Conservation (phyloP, 2,113 vertebrate species). For the Nothocercus julius region DNA sequence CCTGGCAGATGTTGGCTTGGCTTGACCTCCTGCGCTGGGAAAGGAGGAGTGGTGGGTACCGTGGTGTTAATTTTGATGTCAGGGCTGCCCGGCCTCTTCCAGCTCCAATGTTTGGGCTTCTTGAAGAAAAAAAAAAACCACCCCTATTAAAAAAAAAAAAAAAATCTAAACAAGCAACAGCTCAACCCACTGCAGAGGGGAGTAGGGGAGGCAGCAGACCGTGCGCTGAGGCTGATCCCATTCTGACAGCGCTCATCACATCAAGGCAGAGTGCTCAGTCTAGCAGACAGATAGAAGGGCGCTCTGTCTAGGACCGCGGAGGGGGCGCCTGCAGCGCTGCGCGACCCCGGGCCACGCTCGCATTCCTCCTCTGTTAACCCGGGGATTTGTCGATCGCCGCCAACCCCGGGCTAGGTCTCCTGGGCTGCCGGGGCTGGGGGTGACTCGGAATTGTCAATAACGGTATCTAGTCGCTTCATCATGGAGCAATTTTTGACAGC, state of each 20-base stretch:
- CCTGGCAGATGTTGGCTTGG: accelerated
- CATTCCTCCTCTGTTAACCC: neutral
- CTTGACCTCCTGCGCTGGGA: neutral
- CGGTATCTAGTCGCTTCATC: neutral
- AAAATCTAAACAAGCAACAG: neutral
- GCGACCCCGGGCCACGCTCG: neutral
- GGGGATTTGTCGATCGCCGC: neutral
- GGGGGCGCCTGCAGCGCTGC: neutral
- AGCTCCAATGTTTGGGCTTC: neutral
- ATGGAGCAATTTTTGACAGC: neutral
- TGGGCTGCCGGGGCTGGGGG: neutral
- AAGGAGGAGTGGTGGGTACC: accelerated
- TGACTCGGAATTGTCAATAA: neutral
- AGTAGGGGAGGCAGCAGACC: neutral
- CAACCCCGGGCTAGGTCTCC: neutral
- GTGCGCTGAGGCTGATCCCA: neutral
- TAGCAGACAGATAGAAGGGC: neutral
- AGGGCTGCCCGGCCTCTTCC: neutral
- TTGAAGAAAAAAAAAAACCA: neutral
- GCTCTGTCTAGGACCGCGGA: neutral
- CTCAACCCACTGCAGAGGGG: neutral
- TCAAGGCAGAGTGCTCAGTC: neutral
- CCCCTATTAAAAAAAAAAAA: neutral
- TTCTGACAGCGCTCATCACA: neutral
- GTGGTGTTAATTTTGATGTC: neutral